A percentile compares a stretch with the other conserved stretches of the same genome.
Evolutionary conservation across 2,113 vertebrate genomes (phyloP).

Genomic region (Alethe castanea): DNA sequence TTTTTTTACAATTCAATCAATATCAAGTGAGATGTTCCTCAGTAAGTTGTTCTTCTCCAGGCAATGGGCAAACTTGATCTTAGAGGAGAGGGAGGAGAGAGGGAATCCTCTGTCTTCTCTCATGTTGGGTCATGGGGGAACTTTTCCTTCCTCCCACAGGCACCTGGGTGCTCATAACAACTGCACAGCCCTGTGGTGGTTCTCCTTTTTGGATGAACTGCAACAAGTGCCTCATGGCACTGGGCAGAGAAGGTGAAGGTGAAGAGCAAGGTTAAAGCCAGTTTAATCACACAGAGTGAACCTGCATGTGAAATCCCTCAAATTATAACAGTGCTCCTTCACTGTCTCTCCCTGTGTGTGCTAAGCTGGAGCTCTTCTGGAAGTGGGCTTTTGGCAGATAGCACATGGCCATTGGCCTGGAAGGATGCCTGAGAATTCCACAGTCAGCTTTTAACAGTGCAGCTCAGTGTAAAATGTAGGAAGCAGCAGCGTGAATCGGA

Average conservation of each 20-base stretch:
- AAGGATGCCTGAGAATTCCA: not conserved
- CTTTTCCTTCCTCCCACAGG: not conserved
- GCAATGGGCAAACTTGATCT: accelerated
- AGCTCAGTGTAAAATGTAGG: not conserved
- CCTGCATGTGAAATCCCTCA: not conserved
- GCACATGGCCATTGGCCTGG: not conserved
- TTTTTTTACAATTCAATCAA: not conserved
- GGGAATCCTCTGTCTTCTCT: not conserved
- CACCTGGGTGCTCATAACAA: not conserved
- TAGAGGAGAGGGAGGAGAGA: not conserved
- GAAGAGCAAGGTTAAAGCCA: not conserved
- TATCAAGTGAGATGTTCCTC: not conserved
- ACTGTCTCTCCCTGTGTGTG: not conserved
- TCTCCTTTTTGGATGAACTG: not conserved
- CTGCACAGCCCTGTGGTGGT: not conserved
- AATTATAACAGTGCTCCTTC: not conserved
- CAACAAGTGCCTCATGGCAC: not conserved
- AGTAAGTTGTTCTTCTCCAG: not conserved
- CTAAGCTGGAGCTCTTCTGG: not conserved
- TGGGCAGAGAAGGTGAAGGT: not conserved
- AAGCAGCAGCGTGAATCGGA: not conserved
- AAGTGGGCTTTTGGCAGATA: not conserved
- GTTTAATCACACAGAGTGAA: not conserved
- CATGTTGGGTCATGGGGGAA: not conserved
- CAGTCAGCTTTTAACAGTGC: not conserved